phyloP scores from a whole-genome alignment of 2,888 invertebrate species.

The Ypsolopha scabrella region DNA sequence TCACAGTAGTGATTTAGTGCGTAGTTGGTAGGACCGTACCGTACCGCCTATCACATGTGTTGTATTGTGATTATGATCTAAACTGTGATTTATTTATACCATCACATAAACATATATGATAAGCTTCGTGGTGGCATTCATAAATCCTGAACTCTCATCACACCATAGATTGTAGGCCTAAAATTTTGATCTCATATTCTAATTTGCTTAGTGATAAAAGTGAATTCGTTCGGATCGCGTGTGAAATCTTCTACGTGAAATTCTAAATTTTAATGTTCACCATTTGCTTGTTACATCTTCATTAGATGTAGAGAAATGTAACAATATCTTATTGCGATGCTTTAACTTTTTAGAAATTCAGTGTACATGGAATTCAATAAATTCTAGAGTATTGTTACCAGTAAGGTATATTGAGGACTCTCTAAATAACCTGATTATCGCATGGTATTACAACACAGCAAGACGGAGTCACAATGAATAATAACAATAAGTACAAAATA shows the following conservation, averaged over 20 bases:
- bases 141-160: conserved; percentile 62
- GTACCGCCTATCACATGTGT: conserved; percentile 58
- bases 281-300: conserved; percentile 50
- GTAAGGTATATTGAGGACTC: conserved; percentile 48
- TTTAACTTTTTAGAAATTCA: conserved; percentile 60
- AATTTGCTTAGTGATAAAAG: conserved; percentile 67
- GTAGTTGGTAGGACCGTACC: conserved; percentile 50
- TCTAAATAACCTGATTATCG: conserved; percentile 19
- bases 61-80: conserved; percentile 63
- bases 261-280: conserved; percentile 60
- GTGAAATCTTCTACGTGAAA: conserved; percentile 56
- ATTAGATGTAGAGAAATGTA: conserved; percentile 61
- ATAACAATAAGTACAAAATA: conserved; percentile 56
- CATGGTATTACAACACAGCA: not conserved
- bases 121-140: conserved; percentile 56
- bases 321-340: conserved; percentile 70
- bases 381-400: conserved; percentile 54
- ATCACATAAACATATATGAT: conserved; percentile 45
- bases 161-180: conserved; percentile 65
- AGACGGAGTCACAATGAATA: conserved; percentile 22
- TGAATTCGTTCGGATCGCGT: conserved; percentile 49
- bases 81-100: conserved; percentile 64
- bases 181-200: conserved; percentile 70
- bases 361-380: conserved; percentile 58
- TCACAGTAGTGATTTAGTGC: conserved; percentile 16